Conservation (phyloP, 2,888 invertebrate species). For the Macrophya alboannulata region DNA sequence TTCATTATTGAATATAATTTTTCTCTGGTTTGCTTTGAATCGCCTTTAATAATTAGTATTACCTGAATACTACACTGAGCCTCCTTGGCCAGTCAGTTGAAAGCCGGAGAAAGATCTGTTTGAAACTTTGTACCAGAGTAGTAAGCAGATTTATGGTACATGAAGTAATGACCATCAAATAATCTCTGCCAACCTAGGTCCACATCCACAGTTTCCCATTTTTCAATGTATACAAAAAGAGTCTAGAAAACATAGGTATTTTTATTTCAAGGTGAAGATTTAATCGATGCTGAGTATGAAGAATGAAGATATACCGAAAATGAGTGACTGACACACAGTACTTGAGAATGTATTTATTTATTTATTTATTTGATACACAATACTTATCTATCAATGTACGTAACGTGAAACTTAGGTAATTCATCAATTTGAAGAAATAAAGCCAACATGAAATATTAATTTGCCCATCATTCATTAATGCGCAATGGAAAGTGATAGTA, state of each 20-base stretch:
- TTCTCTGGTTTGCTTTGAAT: not conserved
- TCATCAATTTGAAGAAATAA: not conserved
- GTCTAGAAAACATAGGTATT: not conserved
- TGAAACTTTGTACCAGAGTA: not conserved
- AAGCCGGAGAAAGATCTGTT: not conserved
- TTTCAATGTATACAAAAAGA: not conserved
- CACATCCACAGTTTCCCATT: not conserved
- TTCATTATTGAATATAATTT: not conserved
- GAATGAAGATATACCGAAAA: conserved; percentile 31
- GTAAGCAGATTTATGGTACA: not conserved
- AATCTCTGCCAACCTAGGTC: not conserved
- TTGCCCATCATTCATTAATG: not conserved
- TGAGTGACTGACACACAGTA: conserved; percentile 9
- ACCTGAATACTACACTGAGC: not conserved
- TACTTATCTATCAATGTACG: conserved; percentile 2
- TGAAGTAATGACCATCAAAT: not conserved
- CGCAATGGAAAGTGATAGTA: conserved; percentile 8
- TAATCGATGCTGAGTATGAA: not conserved
- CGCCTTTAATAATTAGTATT: no score
- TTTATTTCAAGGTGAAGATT: conserved; percentile 34
- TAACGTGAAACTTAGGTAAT: not conserved
- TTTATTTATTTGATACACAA: conserved; percentile 38
- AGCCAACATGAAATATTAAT: conserved; percentile 2
- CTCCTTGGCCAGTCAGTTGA: not conserved
- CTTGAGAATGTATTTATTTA: conserved; percentile 47